These are phyloP conservation scores for Cherax quadricarinatus DNA, from an alignment of 1,140 invertebrate species.

Conservation along the genomic window DNA sequence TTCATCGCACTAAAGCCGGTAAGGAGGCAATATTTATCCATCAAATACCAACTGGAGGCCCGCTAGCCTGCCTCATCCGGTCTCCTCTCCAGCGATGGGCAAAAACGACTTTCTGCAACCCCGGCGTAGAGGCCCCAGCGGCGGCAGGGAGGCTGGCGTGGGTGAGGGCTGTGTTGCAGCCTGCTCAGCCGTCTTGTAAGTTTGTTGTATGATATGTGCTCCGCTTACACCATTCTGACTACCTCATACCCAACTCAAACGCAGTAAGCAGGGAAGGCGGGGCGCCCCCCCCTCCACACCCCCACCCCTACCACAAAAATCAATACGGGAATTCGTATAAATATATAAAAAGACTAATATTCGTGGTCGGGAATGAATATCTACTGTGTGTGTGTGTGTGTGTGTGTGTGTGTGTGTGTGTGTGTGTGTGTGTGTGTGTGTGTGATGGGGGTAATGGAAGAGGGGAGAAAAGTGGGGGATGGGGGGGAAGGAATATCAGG, in stretches of 20 bases:
- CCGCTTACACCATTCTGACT: slow-evolving; percentile 68
- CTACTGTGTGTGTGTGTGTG: no score
- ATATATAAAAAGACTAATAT: slow-evolving; percentile 5
- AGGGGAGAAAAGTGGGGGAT: not conserved
- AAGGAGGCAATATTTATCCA: slow-evolving; percentile 71
- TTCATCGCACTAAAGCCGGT: slow-evolving; percentile 70
- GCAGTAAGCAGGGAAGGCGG: slow-evolving; percentile 7
- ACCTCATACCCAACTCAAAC: slow-evolving; percentile 54
- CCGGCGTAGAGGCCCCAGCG: not conserved
- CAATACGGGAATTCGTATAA: not conserved
- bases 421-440: no score
- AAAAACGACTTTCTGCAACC: not conserved
- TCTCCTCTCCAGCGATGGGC: no score
- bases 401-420: no score
- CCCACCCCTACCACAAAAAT: not conserved
- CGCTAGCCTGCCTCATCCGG: not conserved
- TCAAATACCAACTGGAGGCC: slow-evolving; percentile 64
- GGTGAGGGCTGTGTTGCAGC: slow-evolving; percentile 3
- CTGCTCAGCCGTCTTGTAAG: slow-evolving; percentile 60
- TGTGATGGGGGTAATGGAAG: not conserved
- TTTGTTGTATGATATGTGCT: slow-evolving; percentile 71
- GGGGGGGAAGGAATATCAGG: not conserved
- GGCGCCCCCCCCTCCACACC: no score
- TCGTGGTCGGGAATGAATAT: not conserved
- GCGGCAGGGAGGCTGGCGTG: not conserved